Base-by-base conservation (phyloP, 2,888 invertebrate species). In the Caenorhabditis japonica region DNA sequence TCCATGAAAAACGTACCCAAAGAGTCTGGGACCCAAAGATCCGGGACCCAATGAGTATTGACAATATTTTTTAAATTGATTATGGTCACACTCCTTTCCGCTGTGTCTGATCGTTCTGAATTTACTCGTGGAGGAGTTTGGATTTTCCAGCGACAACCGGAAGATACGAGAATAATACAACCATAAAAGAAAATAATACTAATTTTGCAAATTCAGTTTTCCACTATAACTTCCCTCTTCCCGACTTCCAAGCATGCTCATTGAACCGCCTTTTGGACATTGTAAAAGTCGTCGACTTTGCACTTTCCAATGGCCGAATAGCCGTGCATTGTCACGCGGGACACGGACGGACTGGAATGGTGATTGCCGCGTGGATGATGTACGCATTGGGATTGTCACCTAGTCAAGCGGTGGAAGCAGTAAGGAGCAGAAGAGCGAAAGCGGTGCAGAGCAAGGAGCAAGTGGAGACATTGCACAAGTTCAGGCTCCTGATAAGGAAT, bases 281-380 rank as follows among this genome's bases (percentile, higher is more conserved):
- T 92, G 92, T 94, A n/a, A 94, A 94, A 89, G 94, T 94, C 8
- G 90, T 94, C 85, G 92, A 93, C 36, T 94, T 94, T 88, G 92
- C 93, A 0, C 89, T 93, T 10, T 91, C 92, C 49, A 92, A 53
- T 64, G 84, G 83, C 0, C 74, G 70, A 39, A 55, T 82, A 12
- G 84, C 85, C 60, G 91, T 94, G 69, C 94, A 94, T 87, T 94
- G 94, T 87, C 94, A 94, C 89, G 94, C 94, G 84, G 90, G 90
- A 10, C 87, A 90, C 77, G 90, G 86, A 7, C 61, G 94, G 75
- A 94, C 94, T 0, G 94, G 94, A 0, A 93, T 94, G 34, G 90
- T 94, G 30, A 93, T 94, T 77, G 93, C 94, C 0, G 94, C 93
- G 87, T 94, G 93, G 89, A 90, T 94, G 60, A 92, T 94, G 21